Evolutionary conservation across 2,113 vertebrate genomes (phyloP), one percentile per base, ranked within the genome.

Genomic region (Pollimyrus isidori): DNA sequence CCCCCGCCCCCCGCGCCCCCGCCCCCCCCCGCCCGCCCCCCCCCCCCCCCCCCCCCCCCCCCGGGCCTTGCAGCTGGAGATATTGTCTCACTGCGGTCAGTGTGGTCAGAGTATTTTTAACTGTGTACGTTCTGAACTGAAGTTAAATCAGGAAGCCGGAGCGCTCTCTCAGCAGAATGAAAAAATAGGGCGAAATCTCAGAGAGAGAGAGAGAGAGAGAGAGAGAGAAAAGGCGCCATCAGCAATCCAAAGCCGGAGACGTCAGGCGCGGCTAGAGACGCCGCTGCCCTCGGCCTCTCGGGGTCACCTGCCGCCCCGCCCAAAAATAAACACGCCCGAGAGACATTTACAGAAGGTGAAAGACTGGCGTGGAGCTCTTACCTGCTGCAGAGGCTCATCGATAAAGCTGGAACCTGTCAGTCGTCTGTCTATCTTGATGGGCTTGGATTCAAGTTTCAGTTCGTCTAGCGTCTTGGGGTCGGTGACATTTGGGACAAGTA

Each of bases 311-410:
- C 35, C 7, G n/a, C 35, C 62, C 0, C 10, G 0, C 0, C 62
- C 62, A 13, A 69, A 69, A 69, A 69, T 30, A 82, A 45, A 23
- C 76, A 82, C 42, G 23, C 30, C 1, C 1, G 21, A 84, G 82
- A 48, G 82, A 84, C 42, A n/a, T 23, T 84, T n/a, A 80, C 45
- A 84, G 82, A 45, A 48, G 2, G 7, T 21, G 30, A 80, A 80
- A 46, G 82, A 83, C 19, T 2, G 2, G 45, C 35, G 3, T 3
- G 21, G n/a, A 15, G 9, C 15, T 48, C 92, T 92, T 91, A 99
- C 98, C 96, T 99, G 98, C 91, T 99, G 98, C 89, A 99, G 95
- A 92, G 98, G 98, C 92, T 99, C 98, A 94, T 99, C 98, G 90
- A 99, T 99, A 93, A 98, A 98, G 95, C 96, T 98, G 1, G 98